Percentiles rank a stretch among this genome's conserved stretches.
Evolutionary conservation across 2,113 vertebrate genomes (phyloP).

Genomic region (Pongo pygmaeus): DNA sequence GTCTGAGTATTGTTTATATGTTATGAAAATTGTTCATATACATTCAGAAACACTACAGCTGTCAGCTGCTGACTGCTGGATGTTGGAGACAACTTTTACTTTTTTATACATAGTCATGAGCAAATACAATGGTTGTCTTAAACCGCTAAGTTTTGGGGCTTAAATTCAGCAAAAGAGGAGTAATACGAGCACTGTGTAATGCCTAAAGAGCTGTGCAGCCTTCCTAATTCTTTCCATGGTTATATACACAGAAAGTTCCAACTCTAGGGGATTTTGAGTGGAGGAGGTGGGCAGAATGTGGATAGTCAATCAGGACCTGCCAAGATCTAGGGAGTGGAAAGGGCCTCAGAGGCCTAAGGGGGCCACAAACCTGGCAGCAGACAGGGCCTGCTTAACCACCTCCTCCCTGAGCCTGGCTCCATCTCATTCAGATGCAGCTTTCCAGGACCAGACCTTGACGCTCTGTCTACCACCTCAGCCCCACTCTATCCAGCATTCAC

Average conservation of each 20-base stretch:
- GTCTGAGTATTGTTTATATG: conserved; percentile 16
- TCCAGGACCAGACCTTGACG: background rate
- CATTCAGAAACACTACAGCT: background rate
- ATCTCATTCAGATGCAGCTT: background rate
- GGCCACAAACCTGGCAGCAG: background rate
- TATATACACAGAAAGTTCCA: background rate
- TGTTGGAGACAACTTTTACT: background rate
- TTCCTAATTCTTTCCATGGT: background rate
- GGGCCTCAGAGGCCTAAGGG: background rate
- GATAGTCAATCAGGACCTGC: background rate
- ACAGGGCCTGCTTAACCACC: background rate
- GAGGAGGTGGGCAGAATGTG: background rate
- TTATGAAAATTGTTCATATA: background rate
- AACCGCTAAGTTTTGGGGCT: background rate
- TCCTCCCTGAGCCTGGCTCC: background rate
- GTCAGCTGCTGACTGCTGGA: background rate
- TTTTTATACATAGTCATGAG: background rate
- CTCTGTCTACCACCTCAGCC: background rate
- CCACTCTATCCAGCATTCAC: background rate
- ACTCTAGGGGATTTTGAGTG: background rate
- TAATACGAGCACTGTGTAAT: background rate
- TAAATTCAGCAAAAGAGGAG: conserved; percentile 19
- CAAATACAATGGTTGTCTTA: background rate
- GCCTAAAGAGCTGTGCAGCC: background rate
- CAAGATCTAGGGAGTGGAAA: background rate